Evolutionary conservation across 2,888 invertebrate genomes (phyloP).

Genomic region (Sceliomorpha sp.): DNA sequence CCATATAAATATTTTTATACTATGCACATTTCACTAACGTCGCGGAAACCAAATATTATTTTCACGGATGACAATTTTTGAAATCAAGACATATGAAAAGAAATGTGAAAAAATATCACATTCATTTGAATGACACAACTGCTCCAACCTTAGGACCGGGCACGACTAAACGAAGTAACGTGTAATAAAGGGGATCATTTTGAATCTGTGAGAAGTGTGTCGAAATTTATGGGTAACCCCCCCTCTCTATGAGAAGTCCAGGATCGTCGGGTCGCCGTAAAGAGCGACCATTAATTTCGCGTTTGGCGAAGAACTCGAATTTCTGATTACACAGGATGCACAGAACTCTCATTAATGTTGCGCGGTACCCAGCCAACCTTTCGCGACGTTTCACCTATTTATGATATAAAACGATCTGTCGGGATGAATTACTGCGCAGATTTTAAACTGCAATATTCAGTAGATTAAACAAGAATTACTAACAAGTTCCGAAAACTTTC

Average conservation of each 20-base stretch:
- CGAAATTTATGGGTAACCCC: slow-evolving; percentile 81
- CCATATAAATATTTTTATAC: too few relatives aligned
- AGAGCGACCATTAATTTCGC: slow-evolving; percentile 47
- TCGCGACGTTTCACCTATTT: not conserved
- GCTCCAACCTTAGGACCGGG: slow-evolving; percentile 65
- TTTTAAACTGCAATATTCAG: too few relatives aligned
- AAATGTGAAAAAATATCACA: slow-evolving; percentile 10
- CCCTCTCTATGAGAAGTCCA: slow-evolving; percentile 24
- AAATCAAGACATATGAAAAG: too few relatives aligned
- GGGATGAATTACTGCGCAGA: too few relatives aligned
- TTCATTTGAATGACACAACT: slow-evolving; percentile 58
- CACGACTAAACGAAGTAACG: slow-evolving; percentile 75
- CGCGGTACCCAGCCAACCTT: not conserved
- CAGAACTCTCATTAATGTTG: not conserved
- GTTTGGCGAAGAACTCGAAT: slow-evolving; percentile 56
- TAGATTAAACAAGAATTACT: too few relatives aligned
- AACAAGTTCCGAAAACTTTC: too few relatives aligned
- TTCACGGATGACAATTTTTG: too few relatives aligned
- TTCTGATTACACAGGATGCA: slow-evolving; percentile 1
- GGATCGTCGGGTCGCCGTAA: slow-evolving; percentile 58
- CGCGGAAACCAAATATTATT: too few relatives aligned
- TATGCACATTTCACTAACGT: too few relatives aligned
- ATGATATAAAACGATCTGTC: too few relatives aligned
- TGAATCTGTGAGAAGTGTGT: slow-evolving; percentile 82
- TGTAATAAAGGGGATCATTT: slow-evolving; percentile 82